Base-by-base conservation (phyloP, 2,113 vertebrate species). In the Pygoscelis adeliae region DNA sequence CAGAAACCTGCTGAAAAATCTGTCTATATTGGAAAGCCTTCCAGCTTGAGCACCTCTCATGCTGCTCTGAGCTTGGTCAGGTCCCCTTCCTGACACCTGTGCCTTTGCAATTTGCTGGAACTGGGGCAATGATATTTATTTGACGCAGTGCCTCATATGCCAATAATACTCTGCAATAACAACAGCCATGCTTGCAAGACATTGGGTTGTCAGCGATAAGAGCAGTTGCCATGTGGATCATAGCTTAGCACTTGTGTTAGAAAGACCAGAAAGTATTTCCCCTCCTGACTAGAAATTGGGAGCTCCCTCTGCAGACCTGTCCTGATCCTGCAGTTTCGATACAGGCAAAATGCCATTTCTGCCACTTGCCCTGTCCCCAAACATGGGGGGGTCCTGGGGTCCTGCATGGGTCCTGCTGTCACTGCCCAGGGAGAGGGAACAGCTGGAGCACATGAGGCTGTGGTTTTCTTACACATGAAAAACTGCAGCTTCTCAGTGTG, bases 241-340 rank as follows among this genome's bases (percentile, higher is more conserved):
- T 8, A 58, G 78, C 26, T 78, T 12, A 58, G 52, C 66, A 15
- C 44, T 44, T 10, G 19, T 1, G 5, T 65, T 62, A 74, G 23
- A 21, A 71, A 53, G 71, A 72, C 40, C 78, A 53, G 44, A 30
- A 18, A 36, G 25, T 78, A 84, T 42, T 72, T 96, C 91, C 89
- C 84, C 81, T 90, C 29, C 50, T 10, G 84, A 94, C 78, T 49
- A 49, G 55, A 96, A 94, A 93, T 85, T 69, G 94, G 89, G 93
- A 96, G 93, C 94, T 97, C 95, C 95, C 96, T 89, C 96, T 97
- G 89, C 87, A 94, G 96, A 72, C 79, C 65, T 47, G 81, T 94
- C 70, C 63, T 34, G 66, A 84, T 72, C 77, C 67, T 96, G 93
- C 90, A 96, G 49, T 21, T 89, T 47, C 8, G 2, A n/a, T n/a